Base-by-base conservation (phyloP, 92 coral and sea anemone species). In the Epizoanthus ramosus region DNA sequence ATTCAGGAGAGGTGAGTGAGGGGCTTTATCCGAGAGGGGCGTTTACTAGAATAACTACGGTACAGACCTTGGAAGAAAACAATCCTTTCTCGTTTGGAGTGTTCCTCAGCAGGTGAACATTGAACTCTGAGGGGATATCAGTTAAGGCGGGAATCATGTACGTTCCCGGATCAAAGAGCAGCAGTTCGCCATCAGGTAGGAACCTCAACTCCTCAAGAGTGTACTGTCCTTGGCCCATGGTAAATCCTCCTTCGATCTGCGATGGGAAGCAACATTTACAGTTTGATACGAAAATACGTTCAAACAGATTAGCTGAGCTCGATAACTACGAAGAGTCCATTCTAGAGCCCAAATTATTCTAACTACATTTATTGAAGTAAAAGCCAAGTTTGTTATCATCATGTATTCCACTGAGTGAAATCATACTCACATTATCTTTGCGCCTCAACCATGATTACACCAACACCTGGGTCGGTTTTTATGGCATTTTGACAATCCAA, bases 161-260 rank as follows among this genome's bases (percentile, higher is more conserved):
- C 9, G 28, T 7, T 18, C 67, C 67, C 67, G 67, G 67, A 61
- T 61, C 67, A 61, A 3, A 5, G 24, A 61, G 25, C 67, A 61
- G 25, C 67, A 61, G 67, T 61, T 31, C 22, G 3, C 67, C 67
- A 61, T 61, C 31, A 21, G 67, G 28, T 4, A 21, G 24, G 24
- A 61, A 61, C 9, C 21, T 31, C 28, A 61, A 61, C 67, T 61
- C 67, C n/a, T 61, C 67, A 24, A 61, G 67, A 21, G 67, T 61
- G 28, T 61, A 61, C 33, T 19, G n/a, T 19, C 67, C 67, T 18
- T 61, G 67, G 67, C 67, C 67, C 67, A 61, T 61, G 67, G 24
- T 24, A 61, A 61, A 61, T 61, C 25, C 67, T n/a, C 67, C 67
- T 31, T 61, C 67, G 28, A 61, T 61, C 67, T 61, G 67, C n/a